phyloP scores from a whole-genome alignment of 2,113 vertebrate genomes.

The Arizona elegans region DNA sequence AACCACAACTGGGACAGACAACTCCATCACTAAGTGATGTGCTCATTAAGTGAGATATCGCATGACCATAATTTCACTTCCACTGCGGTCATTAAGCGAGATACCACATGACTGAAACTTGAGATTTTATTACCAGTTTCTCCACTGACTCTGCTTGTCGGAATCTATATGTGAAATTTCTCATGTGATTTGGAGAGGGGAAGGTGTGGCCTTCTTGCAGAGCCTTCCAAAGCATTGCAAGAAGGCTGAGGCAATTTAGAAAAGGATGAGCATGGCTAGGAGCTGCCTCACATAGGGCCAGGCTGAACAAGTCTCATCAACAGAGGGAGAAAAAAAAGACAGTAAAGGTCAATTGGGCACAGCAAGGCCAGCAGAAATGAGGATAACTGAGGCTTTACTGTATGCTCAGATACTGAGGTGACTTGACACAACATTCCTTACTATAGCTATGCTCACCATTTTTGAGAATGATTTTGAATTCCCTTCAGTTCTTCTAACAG shows the following conservation, averaged over 20 bases:
- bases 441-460: conserved; percentile 73
- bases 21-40: neutral
- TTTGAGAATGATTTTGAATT: conserved; percentile 77
- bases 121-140: neutral
- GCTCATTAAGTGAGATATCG: too few relatives aligned
- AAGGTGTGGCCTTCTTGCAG: neutral
- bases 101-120: neutral
- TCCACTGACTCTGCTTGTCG: neutral
- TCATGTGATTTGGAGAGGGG: neutral
- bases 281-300: neutral
- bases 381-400: neutral
- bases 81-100: neutral
- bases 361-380: neutral
- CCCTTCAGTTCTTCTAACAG: conserved; percentile 78
- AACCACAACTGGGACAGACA: neutral
- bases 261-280: neutral
- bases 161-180: neutral
- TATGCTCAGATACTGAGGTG: neutral
- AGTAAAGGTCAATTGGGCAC: neutral
- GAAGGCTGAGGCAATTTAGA: neutral
- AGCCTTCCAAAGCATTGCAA: neutral
- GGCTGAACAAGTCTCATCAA: neutral
- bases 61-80: too few relatives aligned
- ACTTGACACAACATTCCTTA: neutral
- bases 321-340: neutral